Conservation (phyloP, 1,140 invertebrate genomes). For the Physella acuta region DNA sequence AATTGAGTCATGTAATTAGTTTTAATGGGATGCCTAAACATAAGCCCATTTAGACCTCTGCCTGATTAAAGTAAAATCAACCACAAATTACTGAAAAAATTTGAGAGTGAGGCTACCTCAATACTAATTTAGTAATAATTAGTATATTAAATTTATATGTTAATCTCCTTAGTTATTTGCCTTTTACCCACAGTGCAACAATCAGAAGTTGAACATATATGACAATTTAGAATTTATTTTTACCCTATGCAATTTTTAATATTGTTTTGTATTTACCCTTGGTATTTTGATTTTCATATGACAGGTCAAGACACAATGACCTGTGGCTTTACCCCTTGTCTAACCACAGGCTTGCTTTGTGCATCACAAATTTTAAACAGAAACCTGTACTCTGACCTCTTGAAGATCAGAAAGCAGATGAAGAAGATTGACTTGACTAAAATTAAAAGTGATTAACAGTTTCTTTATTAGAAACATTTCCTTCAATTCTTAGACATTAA, state of each 20-base stretch:
- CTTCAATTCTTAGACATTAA: too few species aligned
- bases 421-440: too few species aligned
- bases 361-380: slow-evolving; percentile 53
- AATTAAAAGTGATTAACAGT: too few species aligned
- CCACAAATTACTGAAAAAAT: too few species aligned
- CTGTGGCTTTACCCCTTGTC: slow-evolving; percentile 56
- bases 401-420: slow-evolving; percentile 36
- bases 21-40: too few species aligned
- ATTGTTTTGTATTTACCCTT: background rate
- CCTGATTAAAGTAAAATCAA: too few species aligned
- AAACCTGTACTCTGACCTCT: slow-evolving; percentile 54
- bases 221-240: background rate
- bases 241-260: background rate
- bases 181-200: background rate
- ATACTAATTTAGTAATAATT: background rate
- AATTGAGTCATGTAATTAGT: too few species aligned
- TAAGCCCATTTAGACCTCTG: too few species aligned
- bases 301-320: slow-evolving; percentile 58
- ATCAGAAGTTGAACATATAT: background rate
- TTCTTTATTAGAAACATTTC: too few species aligned
- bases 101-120: too few species aligned
- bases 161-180: background rate
- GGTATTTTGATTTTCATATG: slow-evolving; percentile 5
- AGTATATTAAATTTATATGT: background rate
- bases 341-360: slow-evolving; percentile 54